Percentiles rank a stretch among this genome's conserved stretches.
Conservation (phyloP, 2,113 vertebrate genomes). For the Gymnorhina tibicen region DNA sequence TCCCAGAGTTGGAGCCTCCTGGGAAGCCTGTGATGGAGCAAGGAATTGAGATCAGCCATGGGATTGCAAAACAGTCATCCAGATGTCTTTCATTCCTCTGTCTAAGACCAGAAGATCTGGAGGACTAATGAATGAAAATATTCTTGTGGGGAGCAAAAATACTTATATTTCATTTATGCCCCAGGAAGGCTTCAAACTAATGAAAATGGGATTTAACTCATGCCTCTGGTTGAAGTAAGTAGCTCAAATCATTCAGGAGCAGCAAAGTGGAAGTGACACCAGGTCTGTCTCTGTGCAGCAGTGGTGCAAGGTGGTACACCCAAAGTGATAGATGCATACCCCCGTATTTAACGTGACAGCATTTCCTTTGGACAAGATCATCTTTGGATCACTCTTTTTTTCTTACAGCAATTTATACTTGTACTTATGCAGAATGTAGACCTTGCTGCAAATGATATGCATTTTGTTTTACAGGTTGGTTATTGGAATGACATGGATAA, state of each 20-base stretch:
- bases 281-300: neutral
- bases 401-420: neutral
- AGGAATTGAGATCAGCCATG: neutral
- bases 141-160: neutral
- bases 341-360: rapidly evolving
- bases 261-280: neutral
- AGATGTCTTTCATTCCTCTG: neutral
- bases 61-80: neutral
- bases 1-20: neutral
- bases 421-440: neutral
- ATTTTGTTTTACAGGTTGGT: conserved; percentile 82
- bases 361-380: neutral
- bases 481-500: conserved; percentile 99
- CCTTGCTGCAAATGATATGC: neutral
- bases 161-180: neutral
- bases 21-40: neutral
- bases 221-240: neutral
- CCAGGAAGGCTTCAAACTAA: neutral
- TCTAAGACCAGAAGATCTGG: neutral
- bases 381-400: neutral
- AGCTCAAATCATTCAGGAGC: neutral
- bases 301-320: neutral
- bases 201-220: neutral
- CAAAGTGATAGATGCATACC: neutral
- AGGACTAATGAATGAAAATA: neutral